A percentile compares a stretch with the other conserved stretches of the same genome.
phyloP scores from a whole-genome alignment of 2,888 invertebrate genomes.

The Tipula helvola region DNA sequence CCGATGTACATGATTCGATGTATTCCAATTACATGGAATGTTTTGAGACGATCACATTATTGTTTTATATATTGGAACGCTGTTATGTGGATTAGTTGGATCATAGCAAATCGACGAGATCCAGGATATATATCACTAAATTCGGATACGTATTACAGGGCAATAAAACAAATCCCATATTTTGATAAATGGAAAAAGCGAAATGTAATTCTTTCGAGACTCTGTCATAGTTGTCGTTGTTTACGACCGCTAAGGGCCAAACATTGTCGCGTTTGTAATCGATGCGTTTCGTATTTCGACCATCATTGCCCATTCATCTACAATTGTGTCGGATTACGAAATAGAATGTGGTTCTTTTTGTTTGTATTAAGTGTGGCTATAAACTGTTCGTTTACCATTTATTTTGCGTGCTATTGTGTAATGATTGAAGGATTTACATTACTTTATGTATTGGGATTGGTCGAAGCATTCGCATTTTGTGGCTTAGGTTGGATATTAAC shows the following conservation, averaged over 20 bases:
- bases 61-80: conserved; percentile 84
- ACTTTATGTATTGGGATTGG: conserved; percentile 68
- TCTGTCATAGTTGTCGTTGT: conserved; percentile 86
- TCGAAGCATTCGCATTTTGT: conserved; percentile 75
- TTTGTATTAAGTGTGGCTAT: conserved; percentile 81
- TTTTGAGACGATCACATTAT: conserved; percentile 72
- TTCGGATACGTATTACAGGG: conserved; percentile 79
- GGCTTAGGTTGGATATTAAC: conserved; percentile 78
- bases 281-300: conserved; percentile 81
- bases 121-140: conserved; percentile 84
- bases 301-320: conserved; percentile 94
- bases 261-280: conserved; percentile 84
- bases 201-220: conserved; percentile 62
- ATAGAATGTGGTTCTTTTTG: conserved; percentile 86
- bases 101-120: conserved; percentile 76
- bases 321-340: conserved; percentile 84
- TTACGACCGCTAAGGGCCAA: conserved; percentile 78
- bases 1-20: conserved; percentile 87
- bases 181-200: conserved; percentile 88
- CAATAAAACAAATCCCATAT: conserved; percentile 84
- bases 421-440: conserved; percentile 74
- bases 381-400: conserved; percentile 77
- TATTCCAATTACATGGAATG: conserved; percentile 82
- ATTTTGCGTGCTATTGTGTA: conserved; percentile 76
- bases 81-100: conserved; percentile 89